Base-by-base conservation (phyloP, 2,113 vertebrate genomes). In the Tapirus terrestris region DNA sequence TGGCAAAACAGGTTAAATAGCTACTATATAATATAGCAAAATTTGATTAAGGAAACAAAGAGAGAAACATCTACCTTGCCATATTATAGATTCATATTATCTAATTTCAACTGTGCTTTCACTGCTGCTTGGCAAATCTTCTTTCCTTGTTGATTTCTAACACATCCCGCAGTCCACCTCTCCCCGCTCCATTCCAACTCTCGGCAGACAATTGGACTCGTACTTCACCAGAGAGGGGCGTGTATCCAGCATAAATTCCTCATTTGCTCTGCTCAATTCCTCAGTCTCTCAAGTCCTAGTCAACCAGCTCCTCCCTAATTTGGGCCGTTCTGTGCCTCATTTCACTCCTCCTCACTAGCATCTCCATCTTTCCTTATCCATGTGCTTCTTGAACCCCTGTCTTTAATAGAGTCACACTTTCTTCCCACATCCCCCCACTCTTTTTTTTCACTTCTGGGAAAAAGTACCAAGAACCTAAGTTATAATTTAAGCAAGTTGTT, bases 381-480 rank as follows among this genome's bases (percentile, higher is more conserved):
- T 48, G n/a, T 53, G 21, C 25, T 58, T 45, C 14, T 43, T 60
- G 43, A 39, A 51, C 31, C 56, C 48, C 36, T 70, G 33, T 39
- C 25, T 97, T 84, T 80, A 70, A 85, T 17, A 17, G n/a, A 80
- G 6, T 36, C 67, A 43, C 13, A 12, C 29, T 60, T 93, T 70
- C 84, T 93, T 82, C 67, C 77, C 61, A 91, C 25, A 45, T 77
- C 6, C 21, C 8, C 39, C 56, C 31, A 80, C 17, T 9, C 20
- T 77, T 33, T 86, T 13, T 56, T 76, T 76, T 43, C 51, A 81
- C 5, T 91, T 10, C 65, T 90, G 58, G 65, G 16, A 36, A 61
- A 72, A 80, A 89, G 63, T 45, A 81, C 48, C 76, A 80, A 96
- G 11, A 84, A 3, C 58, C 18, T 58, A 85, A 91, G 31, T 79